phyloP scores from a whole-genome alignment of 1,140 invertebrate species.

The Ips typographus region DNA sequence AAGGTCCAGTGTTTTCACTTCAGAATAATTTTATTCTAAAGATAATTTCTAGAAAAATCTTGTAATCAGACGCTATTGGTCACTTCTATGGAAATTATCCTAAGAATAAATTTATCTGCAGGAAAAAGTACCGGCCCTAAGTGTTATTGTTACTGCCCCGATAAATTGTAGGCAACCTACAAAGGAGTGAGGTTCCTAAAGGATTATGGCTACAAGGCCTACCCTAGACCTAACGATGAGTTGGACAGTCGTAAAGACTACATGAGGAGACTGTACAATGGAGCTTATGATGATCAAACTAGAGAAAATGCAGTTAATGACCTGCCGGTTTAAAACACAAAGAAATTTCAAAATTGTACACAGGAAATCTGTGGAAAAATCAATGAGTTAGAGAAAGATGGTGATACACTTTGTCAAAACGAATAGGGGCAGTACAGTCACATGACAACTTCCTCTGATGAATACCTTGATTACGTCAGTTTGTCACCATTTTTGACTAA shows the following conservation, averaged over 20 bases:
- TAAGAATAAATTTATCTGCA: too few species aligned
- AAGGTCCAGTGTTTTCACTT: neutral
- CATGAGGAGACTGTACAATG: slow-evolving; percentile 62
- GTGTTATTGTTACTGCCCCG: too few species aligned
- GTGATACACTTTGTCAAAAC: too few species aligned
- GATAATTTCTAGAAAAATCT: neutral
- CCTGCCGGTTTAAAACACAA: neutral
- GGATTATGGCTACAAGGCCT: slow-evolving; percentile 85
- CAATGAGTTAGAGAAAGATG: too few species aligned
- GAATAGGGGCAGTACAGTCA: too few species aligned
- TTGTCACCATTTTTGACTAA: too few species aligned
- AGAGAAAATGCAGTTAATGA: slow-evolving; percentile 1
- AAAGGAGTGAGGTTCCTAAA: slow-evolving; percentile 83
- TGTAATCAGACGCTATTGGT: neutral
- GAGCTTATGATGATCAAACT: slow-evolving; percentile 38
- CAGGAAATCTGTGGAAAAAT: too few species aligned
- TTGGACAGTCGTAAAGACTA: slow-evolving; percentile 74
- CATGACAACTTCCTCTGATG: too few species aligned
- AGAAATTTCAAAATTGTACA: too few species aligned
- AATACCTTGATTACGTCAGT: too few species aligned
- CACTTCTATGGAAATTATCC: too few species aligned
- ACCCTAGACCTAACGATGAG: slow-evolving; percentile 83
- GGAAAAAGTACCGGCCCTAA: too few species aligned
- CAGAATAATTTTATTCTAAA: neutral
- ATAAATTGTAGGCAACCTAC: slow-evolving; percentile 72